phyloP scores from a whole-genome alignment of 2,888 invertebrate genomes.

The Xestia rhomboidea region DNA sequence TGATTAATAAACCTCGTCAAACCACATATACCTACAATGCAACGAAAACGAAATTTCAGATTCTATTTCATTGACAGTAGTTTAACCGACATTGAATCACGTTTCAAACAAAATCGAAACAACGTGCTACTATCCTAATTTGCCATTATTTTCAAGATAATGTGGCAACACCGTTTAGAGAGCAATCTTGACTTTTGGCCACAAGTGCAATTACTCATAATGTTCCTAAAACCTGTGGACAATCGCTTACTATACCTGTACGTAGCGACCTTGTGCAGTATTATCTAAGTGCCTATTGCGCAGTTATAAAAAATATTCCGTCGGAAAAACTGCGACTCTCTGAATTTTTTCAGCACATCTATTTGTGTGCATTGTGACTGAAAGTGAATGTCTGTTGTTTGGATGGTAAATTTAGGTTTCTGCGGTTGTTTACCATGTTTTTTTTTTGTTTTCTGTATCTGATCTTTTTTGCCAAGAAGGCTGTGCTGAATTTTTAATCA shows the following conservation, averaged over 20 bases:
- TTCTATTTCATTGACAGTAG: slow-evolving; percentile 26
- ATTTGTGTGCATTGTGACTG: slow-evolving; percentile 49
- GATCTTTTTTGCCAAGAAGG: background rate
- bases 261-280: slow-evolving; percentile 61
- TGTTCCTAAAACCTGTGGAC: slow-evolving; percentile 55
- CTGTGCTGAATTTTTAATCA: slow-evolving; percentile 11
- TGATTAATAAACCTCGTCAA: slow-evolving; percentile 13
- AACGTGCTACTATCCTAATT: background rate
- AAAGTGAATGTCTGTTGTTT: slow-evolving; percentile 55
- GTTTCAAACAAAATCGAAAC: slow-evolving; percentile 23
- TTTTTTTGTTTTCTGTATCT: background rate
- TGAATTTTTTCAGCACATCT: slow-evolving; percentile 48
- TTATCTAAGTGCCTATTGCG: slow-evolving; percentile 67
- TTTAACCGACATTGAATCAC: slow-evolving; percentile 19
- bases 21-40: slow-evolving; percentile 13
- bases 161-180: slow-evolving; percentile 39
- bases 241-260: slow-evolving; percentile 51
- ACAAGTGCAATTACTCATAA: slow-evolving; percentile 55
- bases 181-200: slow-evolving; percentile 55
- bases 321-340: slow-evolving; percentile 53
- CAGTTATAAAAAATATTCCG: slow-evolving; percentile 62
- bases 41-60: slow-evolving; percentile 32
- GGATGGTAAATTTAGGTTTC: slow-evolving; percentile 33
- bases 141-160: slow-evolving; percentile 7
- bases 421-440: background rate